Evolutionary conservation across 2,113 vertebrate species (phyloP).

Genomic region (Spea multiplicata): DNA sequence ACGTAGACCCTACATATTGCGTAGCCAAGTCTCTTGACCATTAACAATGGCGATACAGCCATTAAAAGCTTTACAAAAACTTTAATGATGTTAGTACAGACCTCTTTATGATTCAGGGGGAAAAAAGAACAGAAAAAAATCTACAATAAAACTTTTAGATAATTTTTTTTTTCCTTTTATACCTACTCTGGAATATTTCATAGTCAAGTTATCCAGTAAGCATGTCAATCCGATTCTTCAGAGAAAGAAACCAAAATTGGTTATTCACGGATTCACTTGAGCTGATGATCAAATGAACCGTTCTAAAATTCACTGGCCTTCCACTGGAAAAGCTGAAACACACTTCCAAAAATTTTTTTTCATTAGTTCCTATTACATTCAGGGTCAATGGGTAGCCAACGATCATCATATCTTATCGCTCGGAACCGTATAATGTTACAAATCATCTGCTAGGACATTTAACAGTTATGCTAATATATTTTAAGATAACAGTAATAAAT

Average conservation of each 20-base stretch:
- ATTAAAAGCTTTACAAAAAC: no score
- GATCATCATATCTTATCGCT: conserved; percentile 28
- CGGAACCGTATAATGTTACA: conserved; percentile 38
- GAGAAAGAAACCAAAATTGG: neutral
- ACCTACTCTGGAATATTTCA: no score
- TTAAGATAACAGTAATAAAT: conserved; percentile 47
- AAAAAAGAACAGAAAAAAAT: no score
- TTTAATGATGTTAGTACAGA: no score
- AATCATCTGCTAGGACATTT: conserved; percentile 45
- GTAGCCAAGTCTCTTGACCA: no score
- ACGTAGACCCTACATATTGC: no score
- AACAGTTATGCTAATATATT: conserved; percentile 46
- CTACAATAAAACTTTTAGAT: no score
- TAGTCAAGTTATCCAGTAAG: no score
- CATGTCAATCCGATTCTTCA: neutral
- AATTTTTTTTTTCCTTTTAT: no score
- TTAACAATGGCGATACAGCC: no score
- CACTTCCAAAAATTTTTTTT: conserved; percentile 35
- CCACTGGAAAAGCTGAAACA: conserved; percentile 40
- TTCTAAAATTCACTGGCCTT: conserved; percentile 38
- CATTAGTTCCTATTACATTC: conserved; percentile 43
- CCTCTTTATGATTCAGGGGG: no score
- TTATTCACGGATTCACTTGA: conserved; percentile 42
- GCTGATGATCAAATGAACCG: conserved; percentile 36
- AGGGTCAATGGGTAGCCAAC: conserved; percentile 35